A percentile compares a stretch with the other conserved stretches of the same genome.
phyloP scores from a whole-genome alignment of 2,888 invertebrate genomes.

The Hemaris fuciformis region DNA sequence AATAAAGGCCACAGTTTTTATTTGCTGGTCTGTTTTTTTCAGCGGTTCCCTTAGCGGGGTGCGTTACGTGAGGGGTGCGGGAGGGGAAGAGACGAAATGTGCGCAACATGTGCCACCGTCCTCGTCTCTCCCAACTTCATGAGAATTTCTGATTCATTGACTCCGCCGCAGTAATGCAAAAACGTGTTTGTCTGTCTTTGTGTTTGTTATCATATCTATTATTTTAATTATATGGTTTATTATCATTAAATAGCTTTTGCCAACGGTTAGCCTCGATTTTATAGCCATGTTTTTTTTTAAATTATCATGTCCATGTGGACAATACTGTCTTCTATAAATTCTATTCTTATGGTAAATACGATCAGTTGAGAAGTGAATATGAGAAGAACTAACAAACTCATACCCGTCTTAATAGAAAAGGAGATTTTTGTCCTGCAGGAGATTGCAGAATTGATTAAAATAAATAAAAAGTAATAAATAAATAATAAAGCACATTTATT shows the following conservation, averaged over 20 bases:
- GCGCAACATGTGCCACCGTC: constrained; percentile 65
- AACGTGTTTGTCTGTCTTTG: background rate
- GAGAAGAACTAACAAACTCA: no score
- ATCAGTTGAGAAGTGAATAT: no score
- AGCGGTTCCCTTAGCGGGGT: constrained; percentile 67
- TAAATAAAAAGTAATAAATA: no score
- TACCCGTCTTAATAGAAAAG: no score
- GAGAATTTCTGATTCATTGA: constrained; percentile 76
- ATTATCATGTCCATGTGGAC: no score
- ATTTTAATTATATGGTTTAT: background rate
- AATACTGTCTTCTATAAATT: no score
- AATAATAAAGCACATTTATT: no score
- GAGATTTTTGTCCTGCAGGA: no score
- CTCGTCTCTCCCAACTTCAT: constrained; percentile 56
- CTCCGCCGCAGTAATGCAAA: constrained; percentile 40
- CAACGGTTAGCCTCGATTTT: no score
- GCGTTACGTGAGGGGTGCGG: constrained; percentile 41
- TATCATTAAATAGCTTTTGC: background rate
- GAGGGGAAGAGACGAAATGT: constrained; percentile 62
- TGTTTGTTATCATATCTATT: background rate
- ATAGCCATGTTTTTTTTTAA: no score
- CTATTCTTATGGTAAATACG: no score
- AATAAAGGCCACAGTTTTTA: constrained; percentile 45
- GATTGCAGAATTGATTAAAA: no score
- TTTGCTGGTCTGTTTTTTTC: constrained; percentile 59